A percentile compares a stretch with the other conserved stretches of the same genome.
Conservation (phyloP, 2,797 vertebrate species). For the Rhynchonycteris naso region DNA sequence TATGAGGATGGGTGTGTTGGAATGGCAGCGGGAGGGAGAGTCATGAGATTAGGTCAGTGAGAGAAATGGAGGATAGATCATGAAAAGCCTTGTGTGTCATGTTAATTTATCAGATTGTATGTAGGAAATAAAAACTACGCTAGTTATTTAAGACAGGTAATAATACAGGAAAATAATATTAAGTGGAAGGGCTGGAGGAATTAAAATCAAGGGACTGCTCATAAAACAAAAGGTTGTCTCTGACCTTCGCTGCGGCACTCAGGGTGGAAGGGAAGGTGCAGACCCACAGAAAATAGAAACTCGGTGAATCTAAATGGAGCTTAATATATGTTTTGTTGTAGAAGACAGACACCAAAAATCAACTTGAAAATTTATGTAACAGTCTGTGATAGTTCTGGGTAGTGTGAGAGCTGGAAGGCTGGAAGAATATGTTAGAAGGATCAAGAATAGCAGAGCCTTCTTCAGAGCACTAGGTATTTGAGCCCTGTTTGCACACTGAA, state of each 20-base stretch:
- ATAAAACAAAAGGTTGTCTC: not conserved
- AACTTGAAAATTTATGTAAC: not conserved
- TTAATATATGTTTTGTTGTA: not conserved
- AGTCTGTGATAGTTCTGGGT: not conserved
- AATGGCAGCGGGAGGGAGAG: not conserved
- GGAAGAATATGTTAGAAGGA: not conserved
- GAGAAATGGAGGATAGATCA: not conserved
- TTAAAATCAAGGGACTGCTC: not conserved
- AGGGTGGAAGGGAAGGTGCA: not conserved
- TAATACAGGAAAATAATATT: not conserved
- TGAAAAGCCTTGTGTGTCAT: not conserved
- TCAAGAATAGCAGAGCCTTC: not conserved
- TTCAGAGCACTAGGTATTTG: not conserved
- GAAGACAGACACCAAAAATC: not conserved
- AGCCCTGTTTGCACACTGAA: not conserved
- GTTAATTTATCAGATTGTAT: not conserved
- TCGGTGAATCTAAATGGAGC: not conserved
- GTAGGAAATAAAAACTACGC: not conserved
- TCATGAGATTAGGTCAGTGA: not conserved
- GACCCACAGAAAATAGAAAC: not conserved
- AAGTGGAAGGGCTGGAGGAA: not conserved
- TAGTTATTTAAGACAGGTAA: not conserved
- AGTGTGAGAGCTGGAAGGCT: not conserved
- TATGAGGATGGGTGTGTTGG: not conserved
- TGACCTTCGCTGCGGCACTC: not conserved